These are phyloP conservation scores for Agrochola lota DNA, from an alignment of 2,888 invertebrate species.

Conservation along the genomic window DNA sequence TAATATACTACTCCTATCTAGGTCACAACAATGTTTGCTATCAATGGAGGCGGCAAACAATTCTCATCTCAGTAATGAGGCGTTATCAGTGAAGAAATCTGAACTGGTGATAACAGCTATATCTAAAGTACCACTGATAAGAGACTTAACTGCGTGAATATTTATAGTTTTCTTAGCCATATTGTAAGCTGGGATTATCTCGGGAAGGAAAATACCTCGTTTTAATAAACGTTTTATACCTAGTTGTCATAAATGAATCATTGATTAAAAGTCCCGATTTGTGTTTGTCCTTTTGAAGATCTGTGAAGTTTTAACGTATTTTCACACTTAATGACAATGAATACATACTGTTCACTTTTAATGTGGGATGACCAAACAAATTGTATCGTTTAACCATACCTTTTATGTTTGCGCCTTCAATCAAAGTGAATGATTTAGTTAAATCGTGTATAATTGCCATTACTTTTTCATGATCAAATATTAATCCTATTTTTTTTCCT, in stretches of 20 bases:
- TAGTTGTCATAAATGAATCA: constrained; percentile 37
- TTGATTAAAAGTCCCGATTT: constrained; percentile 26
- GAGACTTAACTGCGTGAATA: constrained; percentile 44
- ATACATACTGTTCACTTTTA: not conserved
- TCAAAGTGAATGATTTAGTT: constrained; percentile 10
- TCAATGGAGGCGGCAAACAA: constrained; percentile 68
- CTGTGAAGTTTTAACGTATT: not conserved
- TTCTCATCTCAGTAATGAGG: constrained; percentile 70
- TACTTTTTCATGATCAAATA: constrained; percentile 29
- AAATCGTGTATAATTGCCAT: constrained; percentile 29
- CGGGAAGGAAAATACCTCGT: constrained; percentile 22
- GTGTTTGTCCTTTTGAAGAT: not conserved
- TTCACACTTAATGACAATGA: not conserved
- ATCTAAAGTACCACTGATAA: constrained; percentile 68
- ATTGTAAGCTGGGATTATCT: constrained; percentile 45
- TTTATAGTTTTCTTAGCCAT: constrained; percentile 50
- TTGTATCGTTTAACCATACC: not conserved
- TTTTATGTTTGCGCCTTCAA: constrained; percentile 22
- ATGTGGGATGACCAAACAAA: not conserved
- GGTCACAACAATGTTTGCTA: constrained; percentile 70
- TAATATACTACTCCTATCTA: constrained; percentile 65
- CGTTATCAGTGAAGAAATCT: constrained; percentile 75
- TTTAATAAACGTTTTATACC: constrained; percentile 4
- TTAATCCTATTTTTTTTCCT: not conserved
- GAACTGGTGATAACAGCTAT: constrained; percentile 61